Evolutionary conservation across 2,888 invertebrate genomes (phyloP).

Genomic region (Neuroscelio doddi): DNA sequence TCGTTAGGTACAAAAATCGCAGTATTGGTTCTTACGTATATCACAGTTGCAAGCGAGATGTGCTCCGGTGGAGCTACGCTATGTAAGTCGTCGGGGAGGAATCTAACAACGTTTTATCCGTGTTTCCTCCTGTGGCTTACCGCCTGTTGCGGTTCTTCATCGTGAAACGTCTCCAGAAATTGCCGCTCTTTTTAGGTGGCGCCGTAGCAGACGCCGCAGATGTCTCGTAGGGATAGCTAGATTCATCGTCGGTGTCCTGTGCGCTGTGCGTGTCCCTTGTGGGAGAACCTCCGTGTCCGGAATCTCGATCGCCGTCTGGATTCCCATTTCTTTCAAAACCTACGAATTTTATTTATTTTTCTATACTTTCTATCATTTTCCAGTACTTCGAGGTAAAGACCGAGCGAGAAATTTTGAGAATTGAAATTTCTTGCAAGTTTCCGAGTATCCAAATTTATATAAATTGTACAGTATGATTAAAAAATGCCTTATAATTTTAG

Average conservation of each 20-base stretch:
- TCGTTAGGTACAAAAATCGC: constrained; percentile 42
- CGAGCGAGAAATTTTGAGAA: no score
- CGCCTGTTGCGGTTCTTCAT: constrained; percentile 81
- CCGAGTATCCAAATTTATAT: no score
- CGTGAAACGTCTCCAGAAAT: constrained; percentile 80
- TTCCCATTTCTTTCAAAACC: constrained; percentile 60
- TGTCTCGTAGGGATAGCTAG: constrained; percentile 71
- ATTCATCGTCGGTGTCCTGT: constrained; percentile 74
- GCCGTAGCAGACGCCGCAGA: constrained; percentile 52
- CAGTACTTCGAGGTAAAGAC: no score
- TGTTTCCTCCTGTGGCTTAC: constrained; percentile 68
- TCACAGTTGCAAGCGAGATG: constrained; percentile 65
- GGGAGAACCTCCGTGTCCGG: constrained; percentile 70
- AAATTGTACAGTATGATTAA: no score
- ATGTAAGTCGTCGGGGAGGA: constrained; percentile 24
- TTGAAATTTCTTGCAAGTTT: no score
- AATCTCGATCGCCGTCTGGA: constrained; percentile 68
- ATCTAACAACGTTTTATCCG: constrained; percentile 13
- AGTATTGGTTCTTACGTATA: constrained; percentile 56
- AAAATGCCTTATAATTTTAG: no score
- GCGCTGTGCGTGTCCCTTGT: constrained; percentile 68
- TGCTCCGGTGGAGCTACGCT: constrained; percentile 16
- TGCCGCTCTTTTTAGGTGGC: constrained; percentile 63
- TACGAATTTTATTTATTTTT: no score
- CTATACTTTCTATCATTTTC: no score